Base-by-base conservation (phyloP, 2,113 vertebrate species). In the Casuarius casuarius region DNA sequence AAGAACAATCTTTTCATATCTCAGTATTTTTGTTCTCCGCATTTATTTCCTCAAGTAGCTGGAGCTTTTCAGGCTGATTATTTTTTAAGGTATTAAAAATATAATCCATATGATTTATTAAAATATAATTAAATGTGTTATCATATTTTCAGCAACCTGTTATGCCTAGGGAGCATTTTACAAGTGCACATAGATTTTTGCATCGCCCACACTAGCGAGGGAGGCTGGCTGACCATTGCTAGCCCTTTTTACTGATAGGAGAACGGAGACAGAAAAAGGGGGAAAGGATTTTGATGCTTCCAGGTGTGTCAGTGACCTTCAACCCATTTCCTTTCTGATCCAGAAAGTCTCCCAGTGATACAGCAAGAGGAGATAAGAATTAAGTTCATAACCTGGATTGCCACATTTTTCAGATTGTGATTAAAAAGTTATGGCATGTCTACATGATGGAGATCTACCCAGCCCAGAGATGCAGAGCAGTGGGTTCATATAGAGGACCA, bases 91-190 rank as follows among this genome's bases (percentile, higher is more conserved):
- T 87, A 81, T 89, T 94, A 82, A 81, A 96, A 95, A 74, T 71
- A 92, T 75, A 95, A 97, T 92, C 92, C 2, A 1, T 44, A 59
- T 7, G 18, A 78, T 84, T 74, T 62, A 82, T 82, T 91, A 93
- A 93, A 95, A 93, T 72, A 80, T 78, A 97, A 94, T 96, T 96
- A 71, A 81, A 90, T 71, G 7, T 44, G 65, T 95, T 96, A 93
- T 87, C 90, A 2, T 74, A 44, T 90, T 95, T 97, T 52, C 66
- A 54, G 87, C 89, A 89, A 35, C 15, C 0, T 74, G 58, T 56
- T 90, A 42, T 51, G 56, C 87, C 87, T 49, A 49, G 86, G 71
- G 85, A 91, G 58, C 73, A 76, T 78, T 90, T 84, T 48, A 56
- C 38, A 38, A 87, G 21, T 56, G 38, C 28, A 35, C 73, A 73